phyloP scores from a whole-genome alignment of 2,888 invertebrate species.

The Drosophila barbarae region DNA sequence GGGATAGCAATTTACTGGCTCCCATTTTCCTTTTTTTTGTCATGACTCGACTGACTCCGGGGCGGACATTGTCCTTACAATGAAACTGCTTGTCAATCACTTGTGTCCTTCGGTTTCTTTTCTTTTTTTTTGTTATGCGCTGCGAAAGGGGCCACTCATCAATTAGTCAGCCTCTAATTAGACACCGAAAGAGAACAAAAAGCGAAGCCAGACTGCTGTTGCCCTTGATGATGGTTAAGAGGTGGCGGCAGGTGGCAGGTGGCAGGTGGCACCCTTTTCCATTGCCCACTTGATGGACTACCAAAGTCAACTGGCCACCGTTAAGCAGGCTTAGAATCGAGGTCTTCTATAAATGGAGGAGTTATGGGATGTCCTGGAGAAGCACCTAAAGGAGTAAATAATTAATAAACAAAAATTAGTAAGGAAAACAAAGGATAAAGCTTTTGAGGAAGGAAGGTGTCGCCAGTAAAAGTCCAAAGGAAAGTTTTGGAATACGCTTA shows the following conservation, averaged over 20 bases:
- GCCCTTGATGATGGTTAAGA: background rate
- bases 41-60: conserved; percentile 18
- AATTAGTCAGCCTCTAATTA: conserved; percentile 61
- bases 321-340: background rate
- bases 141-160: conserved; percentile 41
- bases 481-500: too few species aligned
- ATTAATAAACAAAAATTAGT: background rate
- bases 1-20: conserved; percentile 30
- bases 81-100: conserved; percentile 65
- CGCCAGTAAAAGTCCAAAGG: background rate
- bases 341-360: background rate
- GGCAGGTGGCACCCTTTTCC: background rate
- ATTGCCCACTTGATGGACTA: background rate
- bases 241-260: background rate
- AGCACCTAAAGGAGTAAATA: background rate
- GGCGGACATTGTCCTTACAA: conserved; percentile 45
- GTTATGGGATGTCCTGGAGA: background rate
- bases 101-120: conserved; percentile 17
- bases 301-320: background rate
- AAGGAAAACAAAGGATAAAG: background rate
- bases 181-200: conserved; percentile 30
- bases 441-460: background rate
- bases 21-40: conserved; percentile 4
- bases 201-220: conserved; percentile 7
- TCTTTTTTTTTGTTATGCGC: background rate